Conservation (phyloP, 2,797 vertebrate species). For the Acrocephalus scirpaceus region DNA sequence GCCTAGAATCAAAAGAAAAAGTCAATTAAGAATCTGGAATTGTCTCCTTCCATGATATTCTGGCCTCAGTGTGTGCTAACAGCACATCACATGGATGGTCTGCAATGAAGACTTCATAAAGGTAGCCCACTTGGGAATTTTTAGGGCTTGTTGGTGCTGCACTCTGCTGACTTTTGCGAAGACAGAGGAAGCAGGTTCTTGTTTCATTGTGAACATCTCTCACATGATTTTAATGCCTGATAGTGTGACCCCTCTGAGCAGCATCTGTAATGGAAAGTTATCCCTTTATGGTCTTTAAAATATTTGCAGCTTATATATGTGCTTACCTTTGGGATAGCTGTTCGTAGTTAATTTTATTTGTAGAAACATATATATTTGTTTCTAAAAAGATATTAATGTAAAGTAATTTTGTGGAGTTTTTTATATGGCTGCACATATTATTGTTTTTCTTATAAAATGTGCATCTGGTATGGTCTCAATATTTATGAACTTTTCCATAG, state of each 20-base stretch:
- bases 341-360: not conserved
- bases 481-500: not conserved
- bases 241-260: not conserved
- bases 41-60: not conserved
- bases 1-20: not conserved
- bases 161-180: not conserved
- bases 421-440: no score
- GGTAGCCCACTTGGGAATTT: not conserved
- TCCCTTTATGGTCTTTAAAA: not conserved
- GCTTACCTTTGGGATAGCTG: not conserved
- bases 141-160: not conserved
- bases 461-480: not conserved
- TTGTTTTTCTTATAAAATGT: not conserved
- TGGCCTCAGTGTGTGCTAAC: not conserved
- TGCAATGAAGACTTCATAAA: not conserved
- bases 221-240: not conserved
- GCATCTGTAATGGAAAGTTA: not conserved
- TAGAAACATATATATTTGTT: not conserved
- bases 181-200: not conserved
- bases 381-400: not conserved
- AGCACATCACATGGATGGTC: accelerated
- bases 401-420: accelerated
- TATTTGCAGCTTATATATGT: not conserved
- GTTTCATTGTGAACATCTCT: not conserved
- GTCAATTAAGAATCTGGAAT: not conserved